Evolutionary conservation across 2,113 vertebrate genomes (phyloP).

Genomic region (Anolis carolinensis): DNA sequence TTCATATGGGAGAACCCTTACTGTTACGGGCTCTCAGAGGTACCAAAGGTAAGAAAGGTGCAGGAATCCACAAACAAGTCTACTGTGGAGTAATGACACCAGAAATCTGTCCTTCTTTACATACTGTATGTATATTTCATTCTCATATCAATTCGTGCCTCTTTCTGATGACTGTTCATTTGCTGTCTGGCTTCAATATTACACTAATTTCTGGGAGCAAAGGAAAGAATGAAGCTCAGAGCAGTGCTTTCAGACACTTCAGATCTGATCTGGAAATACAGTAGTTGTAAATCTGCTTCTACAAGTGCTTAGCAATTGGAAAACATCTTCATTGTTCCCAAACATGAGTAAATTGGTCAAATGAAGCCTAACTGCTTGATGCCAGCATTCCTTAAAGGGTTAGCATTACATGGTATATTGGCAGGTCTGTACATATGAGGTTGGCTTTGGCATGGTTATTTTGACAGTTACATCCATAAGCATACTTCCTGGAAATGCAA

Average conservation of each 20-base stretch:
- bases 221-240: not conserved
- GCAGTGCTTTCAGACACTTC: not conserved
- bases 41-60: no score
- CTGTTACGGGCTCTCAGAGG: no score
- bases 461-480: not conserved
- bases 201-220: not conserved
- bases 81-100: no score
- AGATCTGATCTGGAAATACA: not conserved
- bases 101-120: no score
- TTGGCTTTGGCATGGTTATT: not conserved
- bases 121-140: not conserved
- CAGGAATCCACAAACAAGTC: no score
- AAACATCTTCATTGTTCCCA: not conserved
- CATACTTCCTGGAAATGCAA: not conserved
- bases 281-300: not conserved
- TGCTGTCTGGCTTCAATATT: not conserved
- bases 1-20: no score
- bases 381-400: not conserved
- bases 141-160: not conserved
- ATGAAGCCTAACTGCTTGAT: not conserved
- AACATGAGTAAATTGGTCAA: not conserved
- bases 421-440: not conserved
- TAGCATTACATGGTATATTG: not conserved
- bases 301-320: not conserved
- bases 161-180: not conserved